These are phyloP conservation scores for Ophion obscuratus DNA, from an alignment of 2,888 invertebrate genomes.

Conservation along the genomic window DNA sequence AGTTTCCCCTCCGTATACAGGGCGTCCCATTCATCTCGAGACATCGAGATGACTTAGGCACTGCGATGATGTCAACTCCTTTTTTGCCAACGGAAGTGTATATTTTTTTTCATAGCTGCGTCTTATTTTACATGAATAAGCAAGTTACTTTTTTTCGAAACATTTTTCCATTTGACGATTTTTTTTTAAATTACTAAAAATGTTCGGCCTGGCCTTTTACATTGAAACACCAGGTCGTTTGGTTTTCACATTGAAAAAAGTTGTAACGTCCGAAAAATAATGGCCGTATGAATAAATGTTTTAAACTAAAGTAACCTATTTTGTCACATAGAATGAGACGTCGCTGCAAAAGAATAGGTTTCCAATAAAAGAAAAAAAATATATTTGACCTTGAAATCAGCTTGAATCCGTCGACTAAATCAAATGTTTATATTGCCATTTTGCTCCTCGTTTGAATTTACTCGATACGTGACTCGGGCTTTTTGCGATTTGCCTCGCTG, in stretches of 20 bases:
- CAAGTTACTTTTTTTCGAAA: no score
- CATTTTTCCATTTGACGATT: no score
- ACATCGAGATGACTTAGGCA: neutral
- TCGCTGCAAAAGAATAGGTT: neutral
- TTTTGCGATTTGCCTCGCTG: neutral
- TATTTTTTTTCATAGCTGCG: no score
- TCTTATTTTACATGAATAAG: neutral
- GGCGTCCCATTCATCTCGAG: neutral
- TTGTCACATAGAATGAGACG: neutral
- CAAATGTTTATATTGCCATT: neutral
- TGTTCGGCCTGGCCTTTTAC: no score
- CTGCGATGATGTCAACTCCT: neutral
- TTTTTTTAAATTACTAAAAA: no score
- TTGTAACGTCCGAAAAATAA: no score
- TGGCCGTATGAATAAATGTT: neutral
- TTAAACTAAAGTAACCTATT: neutral
- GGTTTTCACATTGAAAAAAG: no score
- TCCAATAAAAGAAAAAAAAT: neutral
- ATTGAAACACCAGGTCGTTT: no score
- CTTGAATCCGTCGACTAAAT: neutral
- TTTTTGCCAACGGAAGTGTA: no score
- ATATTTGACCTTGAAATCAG: neutral
- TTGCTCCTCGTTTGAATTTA: neutral
- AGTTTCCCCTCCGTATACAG: conserved; percentile 7
- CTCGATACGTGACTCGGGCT: neutral